Conservation (phyloP, 2,888 invertebrate genomes). For the Stegophylla sp. region DNA sequence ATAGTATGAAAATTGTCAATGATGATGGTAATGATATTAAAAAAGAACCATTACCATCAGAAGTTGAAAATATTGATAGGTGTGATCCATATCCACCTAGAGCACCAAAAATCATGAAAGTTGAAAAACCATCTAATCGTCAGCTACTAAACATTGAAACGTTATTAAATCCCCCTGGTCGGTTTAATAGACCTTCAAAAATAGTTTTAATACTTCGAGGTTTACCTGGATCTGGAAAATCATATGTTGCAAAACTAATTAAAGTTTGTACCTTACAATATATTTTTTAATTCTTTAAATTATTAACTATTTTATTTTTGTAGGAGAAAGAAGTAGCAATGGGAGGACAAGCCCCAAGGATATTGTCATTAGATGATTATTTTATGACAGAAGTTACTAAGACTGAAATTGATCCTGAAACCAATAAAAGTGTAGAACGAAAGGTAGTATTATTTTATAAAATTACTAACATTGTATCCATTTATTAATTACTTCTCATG, state of each 20-base stretch:
- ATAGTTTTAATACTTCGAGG: constrained; percentile 90
- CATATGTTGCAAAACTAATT: constrained; percentile 85
- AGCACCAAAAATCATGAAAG: neutral
- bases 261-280: constrained; percentile 69
- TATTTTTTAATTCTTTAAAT: neutral
- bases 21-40: neutral
- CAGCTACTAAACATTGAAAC: constrained; percentile 75
- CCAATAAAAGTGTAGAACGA: constrained; percentile 74
- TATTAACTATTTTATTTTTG: constrained; percentile 60
- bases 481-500: too few relatives aligned
- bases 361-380: constrained; percentile 93
- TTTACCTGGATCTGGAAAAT: constrained; percentile 93
- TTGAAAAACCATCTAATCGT: constrained; percentile 63
- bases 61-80: neutral
- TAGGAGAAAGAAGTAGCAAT: constrained; percentile 78
- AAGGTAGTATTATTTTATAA: constrained; percentile 66
- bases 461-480: too few relatives aligned
- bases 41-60: neutral
- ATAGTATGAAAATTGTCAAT: neutral
- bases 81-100: constrained; percentile 29
- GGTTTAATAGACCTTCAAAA: constrained; percentile 78
- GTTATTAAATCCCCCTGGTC: constrained; percentile 79
- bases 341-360: constrained; percentile 87
- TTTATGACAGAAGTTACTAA: constrained; percentile 87
- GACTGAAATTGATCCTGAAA: constrained; percentile 73